Evolutionary conservation across 1,140 invertebrate genomes (phyloP).

Genomic region (Frieseomelitta varia): DNA sequence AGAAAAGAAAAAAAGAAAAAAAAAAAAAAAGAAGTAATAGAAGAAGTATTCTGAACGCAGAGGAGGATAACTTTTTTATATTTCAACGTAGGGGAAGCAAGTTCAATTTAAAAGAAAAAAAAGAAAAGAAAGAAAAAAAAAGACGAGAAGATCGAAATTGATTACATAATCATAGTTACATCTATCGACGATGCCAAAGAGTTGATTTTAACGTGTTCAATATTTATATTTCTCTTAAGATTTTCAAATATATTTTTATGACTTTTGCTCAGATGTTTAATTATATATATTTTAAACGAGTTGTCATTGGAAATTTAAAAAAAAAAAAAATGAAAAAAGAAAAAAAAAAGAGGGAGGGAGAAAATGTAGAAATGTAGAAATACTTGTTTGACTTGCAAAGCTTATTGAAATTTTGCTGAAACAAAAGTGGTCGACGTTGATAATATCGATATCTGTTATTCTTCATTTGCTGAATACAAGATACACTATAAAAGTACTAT

Average conservation of each 20-base stretch:
- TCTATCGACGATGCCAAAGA: slow-evolving; percentile 5
- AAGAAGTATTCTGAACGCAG: not conserved
- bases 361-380: not conserved
- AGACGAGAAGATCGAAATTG: not conserved
- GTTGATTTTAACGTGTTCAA: slow-evolving; percentile 24
- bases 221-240: not conserved
- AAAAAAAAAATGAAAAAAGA: no score
- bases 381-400: not conserved
- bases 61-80: slow-evolving; percentile 26
- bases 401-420: not conserved
- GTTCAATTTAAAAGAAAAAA: not conserved
- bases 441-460: not conserved
- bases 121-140: no score
- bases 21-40: slow-evolving; percentile 12
- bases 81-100: not conserved
- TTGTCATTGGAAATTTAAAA: not conserved
- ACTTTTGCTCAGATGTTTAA: slow-evolving; percentile 5
- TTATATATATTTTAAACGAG: not conserved
- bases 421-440: not conserved
- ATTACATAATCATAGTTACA: not conserved
- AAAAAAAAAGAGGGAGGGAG: no score
- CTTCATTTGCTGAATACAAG: slow-evolving; percentile 19
- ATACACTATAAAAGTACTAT: slow-evolving; percentile 17
- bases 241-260: slow-evolving; percentile 22
- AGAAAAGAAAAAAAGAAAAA: slow-evolving; percentile 1